These are phyloP conservation scores for Creontiades dilutus DNA, from an alignment of 2,888 invertebrate genomes.

Conservation along the genomic window DNA sequence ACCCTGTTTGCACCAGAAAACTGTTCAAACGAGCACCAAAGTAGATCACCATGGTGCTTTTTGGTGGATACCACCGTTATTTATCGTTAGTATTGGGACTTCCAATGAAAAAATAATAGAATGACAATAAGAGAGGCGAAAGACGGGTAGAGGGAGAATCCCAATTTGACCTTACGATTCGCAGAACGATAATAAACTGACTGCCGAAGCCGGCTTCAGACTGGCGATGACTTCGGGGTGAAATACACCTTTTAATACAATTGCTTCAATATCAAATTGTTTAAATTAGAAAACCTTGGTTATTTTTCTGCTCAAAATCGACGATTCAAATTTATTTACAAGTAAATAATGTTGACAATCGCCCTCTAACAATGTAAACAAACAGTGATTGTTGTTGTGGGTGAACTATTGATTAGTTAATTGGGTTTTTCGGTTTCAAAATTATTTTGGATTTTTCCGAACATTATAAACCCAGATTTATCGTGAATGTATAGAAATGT, in stretches of 20 bases:
- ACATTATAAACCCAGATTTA: background rate
- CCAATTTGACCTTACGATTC: slow-evolving; percentile 32
- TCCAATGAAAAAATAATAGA: background rate
- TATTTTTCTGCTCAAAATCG: background rate
- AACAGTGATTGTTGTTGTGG: background rate
- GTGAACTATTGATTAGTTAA: background rate
- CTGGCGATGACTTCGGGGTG: background rate
- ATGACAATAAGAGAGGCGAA: background rate
- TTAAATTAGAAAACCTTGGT: background rate
- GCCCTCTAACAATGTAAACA: background rate
- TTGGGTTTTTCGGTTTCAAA: background rate
- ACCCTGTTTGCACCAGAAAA: background rate
- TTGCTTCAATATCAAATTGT: background rate
- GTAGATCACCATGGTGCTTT: background rate
- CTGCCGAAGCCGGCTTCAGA: slow-evolving; percentile 15
- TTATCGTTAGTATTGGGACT: background rate
- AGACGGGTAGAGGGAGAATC: slow-evolving; percentile 22
- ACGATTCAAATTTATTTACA: background rate
- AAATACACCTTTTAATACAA: background rate
- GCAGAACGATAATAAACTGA: slow-evolving; percentile 42
- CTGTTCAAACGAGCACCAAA: background rate
- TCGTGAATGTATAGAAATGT: background rate
- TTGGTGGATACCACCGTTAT: background rate
- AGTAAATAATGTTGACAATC: background rate
- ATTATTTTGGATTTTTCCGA: background rate